phyloP scores from a whole-genome alignment of 2,888 invertebrate genomes.

The Temnothorax unifasciatus region DNA sequence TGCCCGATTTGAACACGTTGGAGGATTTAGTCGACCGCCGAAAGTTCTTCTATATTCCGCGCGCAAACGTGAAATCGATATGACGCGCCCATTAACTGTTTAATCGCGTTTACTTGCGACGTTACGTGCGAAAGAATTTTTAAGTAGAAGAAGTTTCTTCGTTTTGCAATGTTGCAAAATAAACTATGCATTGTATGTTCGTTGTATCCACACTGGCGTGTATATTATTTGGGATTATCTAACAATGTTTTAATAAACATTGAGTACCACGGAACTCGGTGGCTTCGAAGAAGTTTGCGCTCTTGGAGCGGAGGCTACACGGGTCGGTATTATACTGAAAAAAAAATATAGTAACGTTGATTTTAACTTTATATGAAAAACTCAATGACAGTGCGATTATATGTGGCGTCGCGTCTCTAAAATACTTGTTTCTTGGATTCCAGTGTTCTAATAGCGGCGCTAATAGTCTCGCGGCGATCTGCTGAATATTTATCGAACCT shows the following conservation, averaged over 20 bases:
- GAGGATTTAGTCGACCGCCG: constrained; percentile 83
- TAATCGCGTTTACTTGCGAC: neutral
- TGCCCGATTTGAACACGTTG: constrained; percentile 82
- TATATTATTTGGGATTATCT: neutral
- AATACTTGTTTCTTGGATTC: constrained; percentile 49
- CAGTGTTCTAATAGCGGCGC: constrained; percentile 59
- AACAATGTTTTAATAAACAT: constrained; percentile 7
- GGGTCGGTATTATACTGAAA: neutral
- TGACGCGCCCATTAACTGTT: constrained; percentile 5
- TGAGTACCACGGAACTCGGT: neutral
- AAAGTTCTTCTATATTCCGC: constrained; percentile 81
- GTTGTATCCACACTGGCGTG: neutral
- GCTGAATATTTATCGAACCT: constrained; percentile 61
- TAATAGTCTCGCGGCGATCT: constrained; percentile 62
- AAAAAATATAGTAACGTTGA: constrained; percentile 3
- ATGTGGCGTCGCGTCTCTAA: neutral
- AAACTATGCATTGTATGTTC: neutral
- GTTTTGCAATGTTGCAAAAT: neutral
- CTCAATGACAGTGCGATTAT: neutral
- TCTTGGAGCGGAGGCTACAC: neutral
- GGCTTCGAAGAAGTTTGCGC: neutral
- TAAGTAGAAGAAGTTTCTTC: no score
- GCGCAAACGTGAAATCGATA: constrained; percentile 35
- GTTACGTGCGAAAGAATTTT: neutral
- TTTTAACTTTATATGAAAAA: neutral